Percentiles rank a stretch among this genome's conserved stretches.
phyloP scores from a whole-genome alignment of 2,113 vertebrate species.

The Platanista minor region DNA sequence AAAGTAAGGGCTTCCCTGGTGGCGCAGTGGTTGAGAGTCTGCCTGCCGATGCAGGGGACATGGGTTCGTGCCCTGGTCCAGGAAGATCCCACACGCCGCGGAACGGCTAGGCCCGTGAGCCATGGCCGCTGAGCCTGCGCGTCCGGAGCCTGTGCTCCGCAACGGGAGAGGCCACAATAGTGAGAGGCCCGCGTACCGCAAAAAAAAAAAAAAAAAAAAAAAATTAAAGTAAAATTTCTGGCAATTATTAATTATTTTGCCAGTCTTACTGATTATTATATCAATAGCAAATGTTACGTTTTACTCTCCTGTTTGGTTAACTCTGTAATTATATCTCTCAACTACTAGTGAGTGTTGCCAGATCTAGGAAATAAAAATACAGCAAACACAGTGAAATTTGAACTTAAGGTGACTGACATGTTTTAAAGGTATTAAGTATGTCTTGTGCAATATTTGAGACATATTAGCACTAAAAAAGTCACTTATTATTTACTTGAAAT shows the following conservation, averaged over 20 bases:
- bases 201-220: no score
- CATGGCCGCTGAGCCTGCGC: no score
- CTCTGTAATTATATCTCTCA: background rate
- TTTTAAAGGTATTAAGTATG: background rate
- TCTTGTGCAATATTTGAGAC: background rate
- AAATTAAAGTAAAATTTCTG: background rate
- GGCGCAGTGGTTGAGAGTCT: no score
- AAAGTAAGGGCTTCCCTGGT: no score
- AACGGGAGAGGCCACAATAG: no score
- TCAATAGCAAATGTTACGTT: background rate
- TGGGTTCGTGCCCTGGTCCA: no score
- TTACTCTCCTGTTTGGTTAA: background rate
- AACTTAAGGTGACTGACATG: background rate
- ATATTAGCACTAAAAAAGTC: background rate
- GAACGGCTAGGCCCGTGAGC: no score
- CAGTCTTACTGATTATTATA: background rate
- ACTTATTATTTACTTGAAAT: background rate
- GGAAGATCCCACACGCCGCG: no score
- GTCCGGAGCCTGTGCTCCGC: no score
- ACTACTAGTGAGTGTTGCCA: background rate
- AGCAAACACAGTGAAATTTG: background rate
- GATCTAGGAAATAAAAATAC: background rate
- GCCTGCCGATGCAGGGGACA: no score
- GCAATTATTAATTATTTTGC: background rate
- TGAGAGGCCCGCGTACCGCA: no score